These are phyloP conservation scores for Pseudochirops corinnae DNA, from an alignment of 2,797 vertebrate species.

Conservation along the genomic window DNA sequence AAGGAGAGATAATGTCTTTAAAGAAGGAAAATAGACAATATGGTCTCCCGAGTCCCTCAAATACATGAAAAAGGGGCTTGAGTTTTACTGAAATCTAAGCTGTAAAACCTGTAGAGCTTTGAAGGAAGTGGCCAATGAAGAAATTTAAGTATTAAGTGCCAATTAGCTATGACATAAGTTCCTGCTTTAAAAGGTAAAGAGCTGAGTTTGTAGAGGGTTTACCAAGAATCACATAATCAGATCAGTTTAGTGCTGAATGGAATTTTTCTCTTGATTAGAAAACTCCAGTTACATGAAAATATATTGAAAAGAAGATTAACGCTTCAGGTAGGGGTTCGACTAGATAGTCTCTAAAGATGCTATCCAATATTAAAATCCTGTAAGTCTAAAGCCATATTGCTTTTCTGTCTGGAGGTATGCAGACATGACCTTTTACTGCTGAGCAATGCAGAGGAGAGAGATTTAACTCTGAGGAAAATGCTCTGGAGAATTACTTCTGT, in stretches of 20 bases:
- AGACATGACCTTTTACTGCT: background rate
- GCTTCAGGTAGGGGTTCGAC: background rate
- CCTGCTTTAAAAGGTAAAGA: constrained; percentile 18
- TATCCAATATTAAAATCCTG: background rate
- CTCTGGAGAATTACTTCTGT: background rate
- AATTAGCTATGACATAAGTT: constrained; percentile 1
- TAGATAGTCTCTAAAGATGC: background rate
- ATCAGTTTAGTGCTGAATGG: background rate
- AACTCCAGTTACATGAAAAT: background rate
- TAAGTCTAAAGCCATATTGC: background rate
- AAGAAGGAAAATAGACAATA: background rate
- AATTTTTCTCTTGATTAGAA: constrained; percentile 30
- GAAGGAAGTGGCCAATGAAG: constrained; percentile 36
- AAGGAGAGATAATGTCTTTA: constrained; percentile 17
- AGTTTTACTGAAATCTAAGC: constrained; percentile 27
- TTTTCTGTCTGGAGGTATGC: background rate
- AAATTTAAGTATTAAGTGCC: constrained; percentile 40
- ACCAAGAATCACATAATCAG: background rate
- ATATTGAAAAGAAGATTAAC: background rate
- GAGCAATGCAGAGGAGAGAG: background rate
- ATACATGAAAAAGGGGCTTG: constrained; percentile 31
- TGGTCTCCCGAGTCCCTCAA: constrained; percentile 4
- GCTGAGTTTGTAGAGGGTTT: background rate
- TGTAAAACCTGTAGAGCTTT: constrained; percentile 1
- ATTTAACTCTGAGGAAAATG: background rate